Evolutionary conservation across 2,113 vertebrate species (phyloP).

Genomic region (Morone chrysops): DNA sequence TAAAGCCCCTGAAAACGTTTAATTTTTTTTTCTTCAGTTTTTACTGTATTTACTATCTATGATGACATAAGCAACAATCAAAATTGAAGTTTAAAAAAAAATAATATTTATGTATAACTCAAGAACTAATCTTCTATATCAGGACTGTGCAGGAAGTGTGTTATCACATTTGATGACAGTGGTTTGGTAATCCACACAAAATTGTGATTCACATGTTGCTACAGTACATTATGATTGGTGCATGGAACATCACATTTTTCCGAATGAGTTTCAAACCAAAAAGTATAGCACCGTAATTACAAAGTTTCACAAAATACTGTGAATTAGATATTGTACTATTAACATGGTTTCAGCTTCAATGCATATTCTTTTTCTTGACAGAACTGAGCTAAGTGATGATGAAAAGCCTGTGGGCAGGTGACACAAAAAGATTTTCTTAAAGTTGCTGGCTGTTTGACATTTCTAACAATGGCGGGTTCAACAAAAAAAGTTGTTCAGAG

Average conservation of each 20-base stretch:
- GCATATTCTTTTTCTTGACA: not conserved
- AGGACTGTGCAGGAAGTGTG: not conserved
- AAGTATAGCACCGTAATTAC: too few relatives aligned
- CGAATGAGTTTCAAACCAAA: not conserved
- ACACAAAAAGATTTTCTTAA: not conserved
- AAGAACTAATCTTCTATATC: not conserved
- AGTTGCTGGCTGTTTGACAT: not conserved
- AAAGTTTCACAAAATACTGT: not conserved
- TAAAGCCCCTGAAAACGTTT: not conserved
- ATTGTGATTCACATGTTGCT: too few relatives aligned
- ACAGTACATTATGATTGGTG: too few relatives aligned
- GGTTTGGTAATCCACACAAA: too few relatives aligned
- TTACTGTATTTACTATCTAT: not conserved
- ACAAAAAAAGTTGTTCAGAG: not conserved
- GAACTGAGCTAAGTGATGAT: not conserved
- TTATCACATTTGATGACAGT: too few relatives aligned
- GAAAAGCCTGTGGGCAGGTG: not conserved
- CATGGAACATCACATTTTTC: too few relatives aligned
- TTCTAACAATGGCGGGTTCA: not conserved
- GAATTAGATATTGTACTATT: not conserved
- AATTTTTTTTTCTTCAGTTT: too few relatives aligned
- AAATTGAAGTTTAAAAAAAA: not conserved
- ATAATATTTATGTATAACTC: not conserved
- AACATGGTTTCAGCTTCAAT: not conserved
- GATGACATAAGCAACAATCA: not conserved